Conservation (phyloP, 2,113 vertebrate genomes). For the Patagioenas fasciata region DNA sequence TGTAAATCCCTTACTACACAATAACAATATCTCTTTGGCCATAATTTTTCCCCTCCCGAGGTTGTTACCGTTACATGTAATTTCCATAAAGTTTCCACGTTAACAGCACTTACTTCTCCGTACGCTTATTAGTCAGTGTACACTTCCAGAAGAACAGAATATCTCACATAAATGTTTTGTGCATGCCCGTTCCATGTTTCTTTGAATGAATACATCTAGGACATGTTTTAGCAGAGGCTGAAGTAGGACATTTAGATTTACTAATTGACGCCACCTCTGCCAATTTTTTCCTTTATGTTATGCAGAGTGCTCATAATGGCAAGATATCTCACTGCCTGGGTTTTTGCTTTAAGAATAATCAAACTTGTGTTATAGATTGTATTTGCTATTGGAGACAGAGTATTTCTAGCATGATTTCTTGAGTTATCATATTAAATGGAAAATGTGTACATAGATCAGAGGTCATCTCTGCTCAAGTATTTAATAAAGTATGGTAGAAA, state of each 20-base stretch:
- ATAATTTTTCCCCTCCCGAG: background rate
- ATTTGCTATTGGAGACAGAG: background rate
- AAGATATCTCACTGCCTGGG: constrained; percentile 35
- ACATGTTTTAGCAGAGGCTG: constrained; percentile 46
- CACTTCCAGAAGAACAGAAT: background rate
- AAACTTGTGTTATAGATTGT: background rate
- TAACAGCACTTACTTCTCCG: background rate
- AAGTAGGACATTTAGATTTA: constrained; percentile 30
- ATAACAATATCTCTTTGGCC: background rate
- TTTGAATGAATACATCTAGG: constrained; percentile 28
- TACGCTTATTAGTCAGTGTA: background rate
- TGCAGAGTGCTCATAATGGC: constrained; percentile 22
- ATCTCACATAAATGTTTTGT: constrained; percentile 3
- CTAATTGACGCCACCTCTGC: constrained; percentile 39
- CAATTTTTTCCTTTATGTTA: constrained; percentile 19
- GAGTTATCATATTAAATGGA: background rate
- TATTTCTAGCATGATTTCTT: background rate
- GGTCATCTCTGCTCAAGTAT: background rate
- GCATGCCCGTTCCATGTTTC: background rate
- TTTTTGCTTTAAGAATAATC: constrained; percentile 46
- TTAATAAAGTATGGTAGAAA: background rate
- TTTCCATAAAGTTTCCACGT: background rate
- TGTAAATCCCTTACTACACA: background rate
- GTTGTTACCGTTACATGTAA: constrained; percentile 2
- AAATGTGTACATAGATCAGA: background rate